Evolutionary conservation across 2,888 invertebrate species (phyloP).

Genomic region (Neoaliturus tenellus): DNA sequence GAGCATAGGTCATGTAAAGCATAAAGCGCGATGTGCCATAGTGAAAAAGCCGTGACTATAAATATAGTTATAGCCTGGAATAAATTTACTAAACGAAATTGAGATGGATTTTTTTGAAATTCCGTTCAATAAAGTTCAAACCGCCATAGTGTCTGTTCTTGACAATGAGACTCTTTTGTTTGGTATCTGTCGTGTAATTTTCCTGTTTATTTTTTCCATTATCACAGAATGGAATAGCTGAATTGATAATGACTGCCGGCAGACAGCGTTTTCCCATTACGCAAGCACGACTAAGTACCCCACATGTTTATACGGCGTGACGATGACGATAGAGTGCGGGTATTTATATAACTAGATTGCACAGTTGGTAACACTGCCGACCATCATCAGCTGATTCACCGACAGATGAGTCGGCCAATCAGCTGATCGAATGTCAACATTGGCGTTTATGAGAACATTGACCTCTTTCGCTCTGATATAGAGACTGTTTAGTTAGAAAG

Average conservation of each 20-base stretch:
- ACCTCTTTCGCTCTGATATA: background rate
- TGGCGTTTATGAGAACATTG: background rate
- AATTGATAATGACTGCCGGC: background rate
- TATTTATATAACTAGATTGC: background rate
- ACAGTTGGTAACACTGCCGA: background rate
- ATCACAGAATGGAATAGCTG: background rate
- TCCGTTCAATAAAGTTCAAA: too few relatives aligned
- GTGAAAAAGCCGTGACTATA: too few relatives aligned
- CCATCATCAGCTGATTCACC: background rate
- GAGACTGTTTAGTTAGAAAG: too few relatives aligned
- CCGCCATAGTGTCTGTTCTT: too few relatives aligned
- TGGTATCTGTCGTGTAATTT: background rate
- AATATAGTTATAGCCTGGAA: too few relatives aligned
- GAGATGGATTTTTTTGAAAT: too few relatives aligned
- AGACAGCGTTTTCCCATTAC: constrained; percentile 23
- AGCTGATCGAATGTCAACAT: constrained; percentile 18
- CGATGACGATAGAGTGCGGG: constrained; percentile 14
- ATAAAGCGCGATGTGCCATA: too few relatives aligned
- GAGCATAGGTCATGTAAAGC: too few relatives aligned
- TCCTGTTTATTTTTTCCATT: background rate
- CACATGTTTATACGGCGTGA: constrained; percentile 5
- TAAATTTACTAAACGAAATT: too few relatives aligned
- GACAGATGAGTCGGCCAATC: too few relatives aligned
- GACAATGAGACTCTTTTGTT: too few relatives aligned
- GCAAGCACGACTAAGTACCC: background rate